phyloP scores from a whole-genome alignment of 2,888 invertebrate genomes.

The Lithophane socia region DNA sequence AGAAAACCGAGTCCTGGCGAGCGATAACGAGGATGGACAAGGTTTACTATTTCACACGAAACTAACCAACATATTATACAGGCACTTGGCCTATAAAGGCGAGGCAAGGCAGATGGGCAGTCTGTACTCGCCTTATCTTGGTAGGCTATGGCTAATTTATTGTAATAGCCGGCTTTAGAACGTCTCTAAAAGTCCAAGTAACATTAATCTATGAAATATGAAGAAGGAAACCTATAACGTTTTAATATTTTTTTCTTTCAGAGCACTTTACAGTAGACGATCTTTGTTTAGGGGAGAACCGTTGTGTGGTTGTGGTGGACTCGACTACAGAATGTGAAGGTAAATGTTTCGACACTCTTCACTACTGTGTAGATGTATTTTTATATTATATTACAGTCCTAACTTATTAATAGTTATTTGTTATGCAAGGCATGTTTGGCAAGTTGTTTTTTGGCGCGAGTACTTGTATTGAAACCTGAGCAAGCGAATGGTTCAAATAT shows the following conservation, averaged over 20 bases:
- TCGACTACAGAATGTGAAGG: slow-evolving; percentile 32
- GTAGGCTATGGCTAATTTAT: neutral
- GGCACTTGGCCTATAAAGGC: neutral
- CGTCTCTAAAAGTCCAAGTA: neutral
- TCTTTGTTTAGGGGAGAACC: neutral
- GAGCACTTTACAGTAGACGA: neutral
- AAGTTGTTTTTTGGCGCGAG: too few species aligned
- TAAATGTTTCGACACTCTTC: neutral
- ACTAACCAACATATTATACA: neutral
- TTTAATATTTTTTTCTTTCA: slow-evolving; percentile 1
- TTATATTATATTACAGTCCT: too few species aligned
- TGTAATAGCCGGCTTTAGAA: neutral
- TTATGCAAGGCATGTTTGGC: too few species aligned
- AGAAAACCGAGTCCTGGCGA: neutral
- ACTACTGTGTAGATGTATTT: neutral
- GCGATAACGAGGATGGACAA: neutral
- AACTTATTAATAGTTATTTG: too few species aligned
- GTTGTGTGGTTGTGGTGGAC: neutral
- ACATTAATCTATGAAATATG: neutral
- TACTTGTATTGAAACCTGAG: too few species aligned
- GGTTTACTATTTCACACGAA: neutral
- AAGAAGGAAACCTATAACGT: neutral
- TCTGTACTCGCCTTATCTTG: neutral
- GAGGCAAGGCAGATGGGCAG: neutral
- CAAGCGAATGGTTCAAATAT: too few species aligned